Conservation (phyloP, 2,797 vertebrate genomes). For the Nannoperca australis region DNA sequence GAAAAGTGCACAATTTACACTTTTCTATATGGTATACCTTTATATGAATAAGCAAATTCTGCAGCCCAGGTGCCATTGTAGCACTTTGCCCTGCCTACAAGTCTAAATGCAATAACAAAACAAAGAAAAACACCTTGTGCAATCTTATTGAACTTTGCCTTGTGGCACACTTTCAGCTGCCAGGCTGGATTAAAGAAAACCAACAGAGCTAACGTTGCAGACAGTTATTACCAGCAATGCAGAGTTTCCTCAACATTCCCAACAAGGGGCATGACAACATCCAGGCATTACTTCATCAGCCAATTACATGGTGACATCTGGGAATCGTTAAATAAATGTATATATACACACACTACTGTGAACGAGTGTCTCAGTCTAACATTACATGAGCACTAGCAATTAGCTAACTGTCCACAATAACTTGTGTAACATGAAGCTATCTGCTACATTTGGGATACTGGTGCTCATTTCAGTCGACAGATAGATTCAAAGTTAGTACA, state of each 20-base stretch:
- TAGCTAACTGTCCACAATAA: not conserved
- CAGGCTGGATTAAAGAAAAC: slow-evolving; percentile 17
- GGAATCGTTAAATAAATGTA: too few relatives aligned
- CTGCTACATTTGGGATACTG: not conserved
- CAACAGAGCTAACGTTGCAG: not conserved
- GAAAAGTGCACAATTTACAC: not conserved
- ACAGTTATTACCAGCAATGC: not conserved
- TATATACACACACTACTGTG: not conserved
- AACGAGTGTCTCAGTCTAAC: too few relatives aligned
- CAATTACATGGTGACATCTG: not conserved
- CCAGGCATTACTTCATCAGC: not conserved
- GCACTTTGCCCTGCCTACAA: slow-evolving; percentile 24
- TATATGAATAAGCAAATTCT: not conserved
- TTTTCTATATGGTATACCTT: not conserved
- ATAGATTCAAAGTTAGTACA: not conserved
- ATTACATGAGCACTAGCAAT: not conserved
- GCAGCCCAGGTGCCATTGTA: not conserved
- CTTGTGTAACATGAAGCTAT: not conserved
- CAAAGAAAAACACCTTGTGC: slow-evolving; percentile 30
- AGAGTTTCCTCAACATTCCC: not conserved
- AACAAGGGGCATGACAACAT: not conserved
- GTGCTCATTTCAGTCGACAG: not conserved
- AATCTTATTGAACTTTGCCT: slow-evolving; percentile 66
- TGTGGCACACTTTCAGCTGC: slow-evolving; percentile 40
- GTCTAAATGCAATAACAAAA: slow-evolving; percentile 35